phyloP scores from a whole-genome alignment of 1,140 invertebrate genomes.

The Cherax destructor region DNA sequence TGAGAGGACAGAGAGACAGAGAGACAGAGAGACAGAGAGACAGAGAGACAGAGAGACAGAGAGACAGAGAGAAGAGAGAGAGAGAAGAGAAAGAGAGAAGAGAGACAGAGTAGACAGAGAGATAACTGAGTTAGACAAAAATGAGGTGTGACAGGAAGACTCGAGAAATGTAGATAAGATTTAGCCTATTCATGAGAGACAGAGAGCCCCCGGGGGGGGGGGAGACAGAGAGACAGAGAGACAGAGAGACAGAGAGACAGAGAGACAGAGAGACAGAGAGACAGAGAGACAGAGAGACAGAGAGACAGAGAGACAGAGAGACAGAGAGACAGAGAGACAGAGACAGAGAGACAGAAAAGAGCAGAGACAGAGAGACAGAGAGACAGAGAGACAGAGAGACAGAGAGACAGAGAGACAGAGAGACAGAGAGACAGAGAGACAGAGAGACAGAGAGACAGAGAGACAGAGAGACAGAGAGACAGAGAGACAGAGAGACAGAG shows the following conservation, averaged over 20 bases:
- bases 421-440: not conserved
- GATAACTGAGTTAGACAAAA: too few relatives aligned
- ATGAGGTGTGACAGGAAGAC: too few relatives aligned
- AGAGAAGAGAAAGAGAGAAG: too few relatives aligned
- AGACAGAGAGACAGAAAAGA: conserved; percentile 18
- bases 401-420: conserved; percentile 32
- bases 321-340: not conserved
- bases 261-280: not conserved
- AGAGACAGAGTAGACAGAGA: too few relatives aligned
- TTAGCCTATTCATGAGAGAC: too few relatives aligned
- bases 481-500: not conserved
- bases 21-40: conserved; percentile 34
- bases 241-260: too few relatives aligned
- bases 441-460: conserved; percentile 38
- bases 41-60: not conserved
- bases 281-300: not conserved
- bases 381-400: conserved; percentile 34
- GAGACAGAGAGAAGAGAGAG: not conserved
- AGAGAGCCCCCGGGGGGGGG: too few relatives aligned
- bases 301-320: not conserved
- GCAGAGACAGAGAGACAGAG: conserved; percentile 31
- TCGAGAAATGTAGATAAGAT: too few relatives aligned
- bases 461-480: conserved; percentile 12
- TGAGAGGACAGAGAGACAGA: conserved; percentile 14
- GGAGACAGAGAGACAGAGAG: too few relatives aligned